Percentiles rank a stretch among this genome's conserved stretches.
phyloP scores from a whole-genome alignment of 2,888 invertebrate species.

The Mechanitis messenoides region DNA sequence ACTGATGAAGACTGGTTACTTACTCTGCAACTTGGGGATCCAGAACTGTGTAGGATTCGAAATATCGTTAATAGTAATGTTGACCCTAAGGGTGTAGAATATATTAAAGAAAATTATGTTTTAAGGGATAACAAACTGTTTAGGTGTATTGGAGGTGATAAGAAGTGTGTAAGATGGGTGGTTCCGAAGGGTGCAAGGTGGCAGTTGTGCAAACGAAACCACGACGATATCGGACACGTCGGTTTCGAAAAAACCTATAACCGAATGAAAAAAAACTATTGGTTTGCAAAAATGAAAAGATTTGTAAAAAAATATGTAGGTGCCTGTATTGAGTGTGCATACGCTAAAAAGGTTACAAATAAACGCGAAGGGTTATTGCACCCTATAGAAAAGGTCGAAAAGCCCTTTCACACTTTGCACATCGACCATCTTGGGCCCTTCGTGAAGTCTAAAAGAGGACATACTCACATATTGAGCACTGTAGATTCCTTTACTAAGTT shows the following conservation, averaged over 20 bases:
- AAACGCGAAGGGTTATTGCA: slow-evolving; percentile 1
- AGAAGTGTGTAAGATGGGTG: background rate
- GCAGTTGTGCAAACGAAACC: slow-evolving; percentile 7
- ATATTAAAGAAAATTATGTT: slow-evolving; percentile 12
- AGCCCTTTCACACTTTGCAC: slow-evolving; percentile 8
- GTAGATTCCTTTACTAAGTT: no score
- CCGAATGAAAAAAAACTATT: slow-evolving; percentile 4
- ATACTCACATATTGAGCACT: no score
- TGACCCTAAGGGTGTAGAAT: slow-evolving; percentile 7
- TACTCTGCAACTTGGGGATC: no score
- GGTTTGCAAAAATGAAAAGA: no score
- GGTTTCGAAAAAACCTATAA: slow-evolving; percentile 15
- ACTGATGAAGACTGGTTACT: no score
- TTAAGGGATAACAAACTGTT: background rate
- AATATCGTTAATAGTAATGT: slow-evolving; percentile 13
- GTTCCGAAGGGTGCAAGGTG: background rate
- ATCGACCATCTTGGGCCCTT: slow-evolving; percentile 1
- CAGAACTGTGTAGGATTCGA: no score
- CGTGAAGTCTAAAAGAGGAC: background rate
- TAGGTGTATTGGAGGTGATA: background rate
- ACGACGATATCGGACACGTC: slow-evolving; percentile 18
- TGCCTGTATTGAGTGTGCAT: background rate
- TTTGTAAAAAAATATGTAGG: no score
- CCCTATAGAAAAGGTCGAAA: background rate
- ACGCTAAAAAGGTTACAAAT: no score